A percentile compares a stretch with the other conserved stretches of the same genome.
Evolutionary conservation across 2,797 vertebrate species (phyloP).

Genomic region (Squalus acanthias): DNA sequence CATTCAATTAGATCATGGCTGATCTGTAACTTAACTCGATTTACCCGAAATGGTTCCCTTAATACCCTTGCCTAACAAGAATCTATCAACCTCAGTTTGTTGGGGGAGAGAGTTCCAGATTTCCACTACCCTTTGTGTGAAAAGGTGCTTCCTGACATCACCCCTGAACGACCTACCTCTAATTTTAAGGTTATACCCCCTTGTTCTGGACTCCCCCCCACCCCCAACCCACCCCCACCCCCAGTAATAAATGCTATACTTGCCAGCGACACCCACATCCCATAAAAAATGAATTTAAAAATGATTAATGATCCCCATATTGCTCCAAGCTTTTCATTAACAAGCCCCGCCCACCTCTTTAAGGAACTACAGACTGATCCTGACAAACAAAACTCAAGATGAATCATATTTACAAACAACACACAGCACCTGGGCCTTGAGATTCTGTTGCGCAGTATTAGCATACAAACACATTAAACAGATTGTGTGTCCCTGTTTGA

Average conservation of each 20-base stretch:
- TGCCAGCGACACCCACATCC: too few relatives aligned
- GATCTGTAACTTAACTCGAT: background rate
- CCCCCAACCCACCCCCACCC: too few relatives aligned
- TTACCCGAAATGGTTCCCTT: background rate
- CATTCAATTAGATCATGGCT: background rate
- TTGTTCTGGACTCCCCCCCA: background rate
- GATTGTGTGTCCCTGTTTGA: background rate
- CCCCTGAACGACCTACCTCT: background rate
- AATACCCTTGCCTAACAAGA: background rate
- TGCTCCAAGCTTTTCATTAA: background rate
- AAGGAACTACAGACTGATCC: background rate
- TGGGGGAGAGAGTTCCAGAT: background rate
- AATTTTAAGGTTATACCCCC: background rate
- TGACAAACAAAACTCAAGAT: background rate
- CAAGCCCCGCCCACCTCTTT: background rate
- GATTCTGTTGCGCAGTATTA: background rate
- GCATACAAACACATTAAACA: background rate
- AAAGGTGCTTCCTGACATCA: background rate
- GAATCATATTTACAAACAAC: background rate
- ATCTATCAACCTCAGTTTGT: background rate
- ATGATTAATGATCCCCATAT: background rate
- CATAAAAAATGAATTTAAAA: too few relatives aligned
- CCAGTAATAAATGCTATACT: too few relatives aligned
- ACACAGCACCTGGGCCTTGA: background rate
- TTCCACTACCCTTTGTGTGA: background rate